Evolutionary conservation across 2,888 invertebrate species (phyloP).

Genomic region (Agonopterix alstromeriana): DNA sequence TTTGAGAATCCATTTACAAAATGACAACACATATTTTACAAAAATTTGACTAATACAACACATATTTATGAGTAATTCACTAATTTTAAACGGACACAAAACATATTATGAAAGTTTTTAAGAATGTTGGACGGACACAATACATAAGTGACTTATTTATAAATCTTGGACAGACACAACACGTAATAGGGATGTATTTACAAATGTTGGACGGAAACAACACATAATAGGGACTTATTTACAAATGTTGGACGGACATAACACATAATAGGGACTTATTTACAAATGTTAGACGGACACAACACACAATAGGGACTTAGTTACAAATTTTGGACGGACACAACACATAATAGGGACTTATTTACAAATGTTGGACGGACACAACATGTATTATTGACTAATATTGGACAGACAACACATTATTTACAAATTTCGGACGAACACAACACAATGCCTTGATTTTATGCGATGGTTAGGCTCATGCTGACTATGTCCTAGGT

Average conservation of each 20-base stretch:
- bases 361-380: too few relatives aligned
- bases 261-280: slow-evolving; percentile 22
- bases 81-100: slow-evolving; percentile 21
- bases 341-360: too few relatives aligned
- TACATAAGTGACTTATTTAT: slow-evolving; percentile 19
- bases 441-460: neutral
- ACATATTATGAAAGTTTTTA: slow-evolving; percentile 17
- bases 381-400: too few relatives aligned
- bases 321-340: slow-evolving; percentile 33
- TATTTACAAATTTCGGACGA: too few relatives aligned
- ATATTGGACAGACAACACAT: too few relatives aligned
- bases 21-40: too few relatives aligned
- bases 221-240: slow-evolving; percentile 24
- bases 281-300: slow-evolving; percentile 38
- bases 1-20: too few relatives aligned
- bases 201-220: slow-evolving; percentile 22
- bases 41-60: too few relatives aligned
- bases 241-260: slow-evolving; percentile 28
- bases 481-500: slow-evolving; percentile 13
- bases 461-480: slow-evolving; percentile 1
- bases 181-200: slow-evolving; percentile 6
- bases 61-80: too few relatives aligned
- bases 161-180: neutral
- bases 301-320: slow-evolving; percentile 24
- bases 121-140: slow-evolving; percentile 22